Percentiles rank a stretch among this genome's conserved stretches.
phyloP scores from a whole-genome alignment of 2,888 invertebrate genomes.

The Trisateles emortualis region DNA sequence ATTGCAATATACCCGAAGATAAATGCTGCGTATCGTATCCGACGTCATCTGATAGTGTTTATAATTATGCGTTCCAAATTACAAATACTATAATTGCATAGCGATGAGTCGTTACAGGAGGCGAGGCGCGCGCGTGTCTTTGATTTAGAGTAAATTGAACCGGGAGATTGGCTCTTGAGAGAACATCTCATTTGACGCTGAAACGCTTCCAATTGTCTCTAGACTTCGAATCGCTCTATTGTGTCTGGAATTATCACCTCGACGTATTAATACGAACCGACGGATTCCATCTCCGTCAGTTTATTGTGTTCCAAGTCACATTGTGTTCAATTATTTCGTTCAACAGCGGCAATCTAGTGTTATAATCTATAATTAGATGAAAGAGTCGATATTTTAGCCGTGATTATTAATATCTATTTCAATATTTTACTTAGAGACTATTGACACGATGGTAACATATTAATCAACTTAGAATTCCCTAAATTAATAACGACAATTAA shows the following conservation, averaged over 20 bases:
- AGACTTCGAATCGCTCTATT: constrained; percentile 64
- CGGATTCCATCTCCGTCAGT: constrained; percentile 42
- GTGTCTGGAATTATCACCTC: constrained; percentile 61
- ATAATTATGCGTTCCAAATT: constrained; percentile 63
- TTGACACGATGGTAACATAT: background rate
- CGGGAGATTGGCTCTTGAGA: constrained; percentile 75
- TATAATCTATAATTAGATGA: background rate
- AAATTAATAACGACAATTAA: no score
- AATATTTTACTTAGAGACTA: background rate
- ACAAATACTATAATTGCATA: constrained; percentile 60
- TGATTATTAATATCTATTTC: background rate
- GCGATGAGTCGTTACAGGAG: constrained; percentile 45
- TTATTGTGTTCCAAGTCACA: constrained; percentile 50
- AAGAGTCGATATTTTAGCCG: background rate
- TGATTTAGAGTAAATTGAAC: constrained; percentile 85
- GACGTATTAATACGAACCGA: constrained; percentile 56
- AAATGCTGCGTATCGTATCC: constrained; percentile 52
- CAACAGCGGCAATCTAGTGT: background rate
- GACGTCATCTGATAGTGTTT: constrained; percentile 59
- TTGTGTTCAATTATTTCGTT: constrained; percentile 31
- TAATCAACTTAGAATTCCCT: constrained; percentile 3
- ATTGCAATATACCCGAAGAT: constrained; percentile 52
- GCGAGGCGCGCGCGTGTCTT: constrained; percentile 58
- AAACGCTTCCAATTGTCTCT: constrained; percentile 80
- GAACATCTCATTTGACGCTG: constrained; percentile 82